A percentile compares a stretch with the other conserved stretches of the same genome.
These are phyloP conservation scores for Chiloscyllium plagiosum DNA, from an alignment of 2,113 vertebrate genomes.

Conservation along the genomic window DNA sequence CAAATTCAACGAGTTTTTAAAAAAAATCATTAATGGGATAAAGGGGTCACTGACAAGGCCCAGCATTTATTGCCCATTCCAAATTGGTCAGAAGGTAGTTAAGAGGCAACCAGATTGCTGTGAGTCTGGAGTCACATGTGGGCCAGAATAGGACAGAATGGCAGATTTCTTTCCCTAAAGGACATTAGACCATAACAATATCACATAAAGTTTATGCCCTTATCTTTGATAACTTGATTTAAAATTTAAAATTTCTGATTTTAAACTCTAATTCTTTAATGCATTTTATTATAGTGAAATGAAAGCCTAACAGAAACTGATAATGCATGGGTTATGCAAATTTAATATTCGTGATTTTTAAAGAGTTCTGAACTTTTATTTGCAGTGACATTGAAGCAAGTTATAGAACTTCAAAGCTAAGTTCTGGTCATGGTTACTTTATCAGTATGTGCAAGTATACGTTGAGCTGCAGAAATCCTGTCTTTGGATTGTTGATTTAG, in stretches of 20 bases:
- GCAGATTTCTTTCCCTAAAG: no score
- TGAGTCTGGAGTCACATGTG: no score
- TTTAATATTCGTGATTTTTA: neutral
- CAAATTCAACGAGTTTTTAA: no score
- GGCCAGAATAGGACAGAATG: no score
- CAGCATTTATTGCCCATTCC: no score
- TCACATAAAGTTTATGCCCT: neutral
- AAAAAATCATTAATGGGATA: no score
- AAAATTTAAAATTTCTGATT: neutral
- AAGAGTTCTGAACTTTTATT: neutral
- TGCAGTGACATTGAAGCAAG: neutral
- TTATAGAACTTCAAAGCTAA: neutral
- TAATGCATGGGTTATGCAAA: neutral
- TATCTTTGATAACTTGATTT: neutral
- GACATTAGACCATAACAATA: no score
- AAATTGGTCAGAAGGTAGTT: no score
- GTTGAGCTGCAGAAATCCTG: neutral
- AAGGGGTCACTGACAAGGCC: no score
- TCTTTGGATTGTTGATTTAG: neutral
- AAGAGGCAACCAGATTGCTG: no score
- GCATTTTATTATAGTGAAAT: neutral
- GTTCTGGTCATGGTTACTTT: neutral
- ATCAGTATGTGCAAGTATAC: neutral
- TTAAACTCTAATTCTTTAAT: neutral
- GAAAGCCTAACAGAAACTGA: neutral